Percentiles rank a stretch among this genome's conserved stretches.
These are phyloP conservation scores for Brotula barbata DNA, from an alignment of 2,797 vertebrate species.

Conservation along the genomic window DNA sequence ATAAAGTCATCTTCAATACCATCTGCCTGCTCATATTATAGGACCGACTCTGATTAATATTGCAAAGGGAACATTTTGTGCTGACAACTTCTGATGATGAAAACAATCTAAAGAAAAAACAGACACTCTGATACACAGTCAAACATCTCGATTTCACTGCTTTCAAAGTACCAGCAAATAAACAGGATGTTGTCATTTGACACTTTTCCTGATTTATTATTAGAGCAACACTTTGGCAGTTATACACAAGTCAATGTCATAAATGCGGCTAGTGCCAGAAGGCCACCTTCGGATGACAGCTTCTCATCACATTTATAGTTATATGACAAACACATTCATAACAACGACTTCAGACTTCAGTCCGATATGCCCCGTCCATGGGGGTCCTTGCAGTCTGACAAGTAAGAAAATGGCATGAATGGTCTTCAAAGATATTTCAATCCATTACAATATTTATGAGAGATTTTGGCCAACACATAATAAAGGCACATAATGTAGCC, in stretches of 20 bases:
- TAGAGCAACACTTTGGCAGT: constrained; percentile 28
- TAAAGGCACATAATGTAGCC: too few species aligned
- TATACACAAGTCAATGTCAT: constrained; percentile 17
- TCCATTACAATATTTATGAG: too few species aligned
- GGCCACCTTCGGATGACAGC: too few species aligned
- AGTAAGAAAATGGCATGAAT: too few species aligned
- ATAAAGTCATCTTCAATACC: constrained; percentile 34
- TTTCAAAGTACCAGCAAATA: constrained; percentile 21
- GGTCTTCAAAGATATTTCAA: too few species aligned
- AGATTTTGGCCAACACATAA: too few species aligned
- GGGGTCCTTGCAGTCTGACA: too few species aligned
- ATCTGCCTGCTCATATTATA: constrained; percentile 58
- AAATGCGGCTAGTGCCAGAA: constrained; percentile 47
- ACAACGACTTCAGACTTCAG: too few species aligned
- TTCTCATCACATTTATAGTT: too few species aligned
- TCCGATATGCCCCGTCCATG: too few species aligned
- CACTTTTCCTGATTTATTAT: constrained; percentile 35
- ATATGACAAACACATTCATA: too few species aligned
- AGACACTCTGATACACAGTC: constrained; percentile 22
- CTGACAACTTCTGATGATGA: constrained; percentile 58
- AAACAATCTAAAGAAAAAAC: constrained; percentile 19
- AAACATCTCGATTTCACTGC: constrained; percentile 14
- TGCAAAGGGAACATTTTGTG: constrained; percentile 70
- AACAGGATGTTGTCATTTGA: constrained; percentile 33
- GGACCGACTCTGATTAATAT: constrained; percentile 62